phyloP scores from a whole-genome alignment of 2,113 vertebrate species.

The Xiphorhynchus elegans region DNA sequence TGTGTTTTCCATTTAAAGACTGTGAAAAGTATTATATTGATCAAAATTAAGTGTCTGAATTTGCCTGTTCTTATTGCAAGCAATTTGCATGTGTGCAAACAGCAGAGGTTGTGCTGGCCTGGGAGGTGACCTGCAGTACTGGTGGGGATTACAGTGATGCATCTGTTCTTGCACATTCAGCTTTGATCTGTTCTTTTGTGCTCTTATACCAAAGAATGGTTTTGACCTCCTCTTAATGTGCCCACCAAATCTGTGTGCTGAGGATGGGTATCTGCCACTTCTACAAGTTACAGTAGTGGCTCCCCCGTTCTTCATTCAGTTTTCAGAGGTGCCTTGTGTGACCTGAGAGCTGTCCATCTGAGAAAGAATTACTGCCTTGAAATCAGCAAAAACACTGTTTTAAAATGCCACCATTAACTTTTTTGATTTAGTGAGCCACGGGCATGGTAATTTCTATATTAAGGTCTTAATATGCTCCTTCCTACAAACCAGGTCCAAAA shows the following conservation, averaged over 20 bases:
- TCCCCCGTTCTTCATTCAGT: not conserved
- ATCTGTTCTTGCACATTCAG: not conserved
- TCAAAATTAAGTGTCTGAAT: not conserved
- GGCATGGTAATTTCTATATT: not conserved
- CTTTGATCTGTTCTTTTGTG: not conserved
- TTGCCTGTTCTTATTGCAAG: not conserved
- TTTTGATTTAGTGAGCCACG: not conserved
- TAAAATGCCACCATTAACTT: not conserved
- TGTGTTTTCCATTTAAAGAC: not conserved
- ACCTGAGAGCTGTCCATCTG: not conserved
- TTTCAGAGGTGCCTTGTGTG: not conserved
- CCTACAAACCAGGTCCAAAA: not conserved
- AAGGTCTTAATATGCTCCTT: not conserved
- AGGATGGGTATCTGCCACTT: not conserved
- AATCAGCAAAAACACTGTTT: not conserved
- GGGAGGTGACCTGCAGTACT: not conserved
- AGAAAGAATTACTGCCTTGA: not conserved
- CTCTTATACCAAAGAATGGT: not conserved
- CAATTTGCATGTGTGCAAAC: not conserved
- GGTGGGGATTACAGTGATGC: not conserved
- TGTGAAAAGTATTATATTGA: not conserved
- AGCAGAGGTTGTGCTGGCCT: not conserved
- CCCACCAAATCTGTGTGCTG: not conserved
- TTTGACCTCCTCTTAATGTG: not conserved
- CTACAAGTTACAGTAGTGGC: not conserved